Evolutionary conservation across 2,888 invertebrate genomes (phyloP).

Genomic region (Tortrix viridana): DNA sequence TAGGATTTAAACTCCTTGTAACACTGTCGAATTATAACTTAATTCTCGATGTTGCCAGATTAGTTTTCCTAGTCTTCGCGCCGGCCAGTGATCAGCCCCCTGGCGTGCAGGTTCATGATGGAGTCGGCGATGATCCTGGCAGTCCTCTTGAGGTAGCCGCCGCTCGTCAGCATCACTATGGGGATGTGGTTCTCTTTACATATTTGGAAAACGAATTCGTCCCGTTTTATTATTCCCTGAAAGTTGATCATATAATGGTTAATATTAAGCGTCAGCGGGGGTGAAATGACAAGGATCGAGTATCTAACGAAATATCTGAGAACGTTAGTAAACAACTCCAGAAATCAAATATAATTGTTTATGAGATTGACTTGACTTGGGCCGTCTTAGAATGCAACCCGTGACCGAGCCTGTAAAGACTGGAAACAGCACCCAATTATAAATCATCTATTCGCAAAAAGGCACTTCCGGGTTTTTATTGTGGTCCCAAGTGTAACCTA

Average conservation of each 20-base stretch:
- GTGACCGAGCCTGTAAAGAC: too few relatives aligned
- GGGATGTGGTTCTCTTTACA: conserved; percentile 87
- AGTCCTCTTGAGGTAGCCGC: conserved; percentile 91
- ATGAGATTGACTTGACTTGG: too few relatives aligned
- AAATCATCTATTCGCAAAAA: too few relatives aligned
- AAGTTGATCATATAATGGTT: conserved; percentile 44
- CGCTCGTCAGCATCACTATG: conserved; percentile 94
- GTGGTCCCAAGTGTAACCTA: too few relatives aligned
- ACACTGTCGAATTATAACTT: background rate
- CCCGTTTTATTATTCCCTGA: conserved; percentile 93
- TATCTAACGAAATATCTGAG: too few relatives aligned
- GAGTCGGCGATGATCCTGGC: conserved; percentile 93
- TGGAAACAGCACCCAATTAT: too few relatives aligned
- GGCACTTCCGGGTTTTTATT: too few relatives aligned
- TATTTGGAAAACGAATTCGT: conserved; percentile 91
- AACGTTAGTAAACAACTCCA: too few relatives aligned
- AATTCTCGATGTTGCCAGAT: background rate
- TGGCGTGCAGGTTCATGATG: conserved; percentile 88
- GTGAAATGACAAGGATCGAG: too few relatives aligned
- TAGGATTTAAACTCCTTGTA: background rate
- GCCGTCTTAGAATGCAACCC: too few relatives aligned
- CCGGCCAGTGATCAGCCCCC: conserved; percentile 78
- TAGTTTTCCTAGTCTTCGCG: background rate
- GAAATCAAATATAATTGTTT: too few relatives aligned
- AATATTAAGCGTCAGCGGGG: too few relatives aligned